Evolutionary conservation across 2,113 vertebrate species (phyloP).

Genomic region (Ornithorhynchus anatinus): DNA sequence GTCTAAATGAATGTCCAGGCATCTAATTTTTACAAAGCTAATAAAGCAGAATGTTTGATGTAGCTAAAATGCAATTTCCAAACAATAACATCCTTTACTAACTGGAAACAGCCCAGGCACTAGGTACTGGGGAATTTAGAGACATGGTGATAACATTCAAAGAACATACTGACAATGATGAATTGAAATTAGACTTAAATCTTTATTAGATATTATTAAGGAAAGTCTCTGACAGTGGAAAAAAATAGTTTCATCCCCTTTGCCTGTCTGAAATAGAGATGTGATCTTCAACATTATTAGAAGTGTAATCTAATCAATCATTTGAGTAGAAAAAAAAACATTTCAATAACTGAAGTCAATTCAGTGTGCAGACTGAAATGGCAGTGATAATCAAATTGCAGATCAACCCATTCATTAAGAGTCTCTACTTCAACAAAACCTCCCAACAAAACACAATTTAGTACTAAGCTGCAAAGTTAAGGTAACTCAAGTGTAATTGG

Average conservation of each 20-base stretch:
- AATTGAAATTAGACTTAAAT: not conserved
- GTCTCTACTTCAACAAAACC: constrained; percentile 26
- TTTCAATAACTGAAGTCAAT: constrained; percentile 20
- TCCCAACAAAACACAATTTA: constrained; percentile 55
- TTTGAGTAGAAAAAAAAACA: constrained; percentile 4
- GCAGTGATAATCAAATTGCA: constrained; percentile 37
- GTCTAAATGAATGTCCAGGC: not conserved
- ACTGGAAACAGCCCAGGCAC: not conserved
- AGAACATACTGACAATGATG: not conserved
- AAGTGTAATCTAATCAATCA: not conserved
- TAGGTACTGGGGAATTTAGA: not conserved
- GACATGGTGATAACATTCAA: not conserved
- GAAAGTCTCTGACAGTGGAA: not conserved
- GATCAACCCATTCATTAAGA: constrained; percentile 46
- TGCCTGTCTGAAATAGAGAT: not conserved
- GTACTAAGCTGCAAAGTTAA: constrained; percentile 49
- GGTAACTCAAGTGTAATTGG: constrained; percentile 59
- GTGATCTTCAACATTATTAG: not conserved
- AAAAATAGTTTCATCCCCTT: not conserved
- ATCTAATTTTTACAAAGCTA: not conserved
- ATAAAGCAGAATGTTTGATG: constrained; percentile 16
- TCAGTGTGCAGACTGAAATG: not conserved
- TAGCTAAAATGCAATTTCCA: constrained; percentile 4
- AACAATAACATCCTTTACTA: not conserved
- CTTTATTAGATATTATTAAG: not conserved